These are phyloP conservation scores for Albula glossodonta DNA, from an alignment of 2,113 vertebrate genomes.

Conservation along the genomic window DNA sequence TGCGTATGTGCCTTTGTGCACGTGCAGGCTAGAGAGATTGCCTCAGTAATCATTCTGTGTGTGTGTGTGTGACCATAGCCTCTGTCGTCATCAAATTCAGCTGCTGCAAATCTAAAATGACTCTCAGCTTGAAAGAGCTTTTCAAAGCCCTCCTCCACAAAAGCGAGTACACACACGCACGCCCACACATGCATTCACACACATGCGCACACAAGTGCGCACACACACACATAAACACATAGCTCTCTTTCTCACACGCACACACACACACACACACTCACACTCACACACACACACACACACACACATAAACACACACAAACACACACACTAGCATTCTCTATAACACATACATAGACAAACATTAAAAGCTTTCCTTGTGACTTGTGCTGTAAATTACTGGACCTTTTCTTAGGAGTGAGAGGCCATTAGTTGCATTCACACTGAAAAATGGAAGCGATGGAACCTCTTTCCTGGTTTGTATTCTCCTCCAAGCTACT, in stretches of 20 bases:
- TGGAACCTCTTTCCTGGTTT: no score
- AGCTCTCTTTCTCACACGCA: neutral
- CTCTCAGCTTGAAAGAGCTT: neutral
- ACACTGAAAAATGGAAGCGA: no score
- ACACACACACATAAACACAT: neutral
- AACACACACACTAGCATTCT: neutral
- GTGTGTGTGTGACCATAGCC: neutral
- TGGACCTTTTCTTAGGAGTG: neutral
- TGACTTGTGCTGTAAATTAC: neutral
- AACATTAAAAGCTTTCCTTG: neutral
- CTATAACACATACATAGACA: no score
- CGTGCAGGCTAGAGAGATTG: neutral
- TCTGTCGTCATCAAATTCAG: neutral
- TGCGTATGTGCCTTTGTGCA: slow-evolving; percentile 20
- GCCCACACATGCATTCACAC: neutral
- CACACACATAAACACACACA: neutral
- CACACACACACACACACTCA: neutral
- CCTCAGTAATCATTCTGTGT: neutral
- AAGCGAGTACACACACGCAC: neutral
- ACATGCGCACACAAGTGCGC: no score
- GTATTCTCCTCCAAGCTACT: no score
- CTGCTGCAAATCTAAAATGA: neutral
- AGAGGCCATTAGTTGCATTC: no score
- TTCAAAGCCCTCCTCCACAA: neutral
- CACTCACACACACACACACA: neutral